These are phyloP conservation scores for Heliothis virescens DNA, from an alignment of 1,140 invertebrate genomes.

Conservation along the genomic window DNA sequence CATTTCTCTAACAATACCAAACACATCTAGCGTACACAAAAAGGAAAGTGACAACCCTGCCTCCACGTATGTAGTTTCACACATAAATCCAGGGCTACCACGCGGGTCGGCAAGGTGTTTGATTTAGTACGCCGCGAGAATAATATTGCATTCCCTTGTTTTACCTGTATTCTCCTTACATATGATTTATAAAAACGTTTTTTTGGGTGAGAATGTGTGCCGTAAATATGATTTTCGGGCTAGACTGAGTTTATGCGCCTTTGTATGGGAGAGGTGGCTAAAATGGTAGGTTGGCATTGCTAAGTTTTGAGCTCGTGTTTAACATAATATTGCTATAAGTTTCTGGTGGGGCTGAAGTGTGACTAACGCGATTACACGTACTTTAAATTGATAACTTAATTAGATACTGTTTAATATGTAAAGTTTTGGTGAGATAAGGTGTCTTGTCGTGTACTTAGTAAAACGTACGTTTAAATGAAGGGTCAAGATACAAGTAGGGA, in stretches of 20 bases:
- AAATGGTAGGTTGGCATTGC: neutral
- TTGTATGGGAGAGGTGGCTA: neutral
- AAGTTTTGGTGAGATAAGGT: too few relatives aligned
- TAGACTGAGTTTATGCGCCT: conserved; percentile 26
- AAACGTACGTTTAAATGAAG: too few relatives aligned
- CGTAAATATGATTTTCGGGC: conserved; percentile 41
- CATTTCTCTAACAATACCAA: conserved; percentile 1
- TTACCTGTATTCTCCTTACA: conserved; percentile 39
- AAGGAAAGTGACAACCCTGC: conserved; percentile 31
- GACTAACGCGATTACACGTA: neutral
- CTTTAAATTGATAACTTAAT: neutral
- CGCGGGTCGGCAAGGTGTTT: conserved; percentile 51
- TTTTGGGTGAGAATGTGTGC: conserved; percentile 30
- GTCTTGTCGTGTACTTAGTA: too few relatives aligned
- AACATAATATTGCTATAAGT: conserved; percentile 2
- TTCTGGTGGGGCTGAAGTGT: neutral
- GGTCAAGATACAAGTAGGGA: too few relatives aligned
- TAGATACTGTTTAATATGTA: neutral
- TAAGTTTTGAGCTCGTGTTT: conserved; percentile 6
- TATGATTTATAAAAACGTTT: conserved; percentile 46
- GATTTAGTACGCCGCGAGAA: conserved; percentile 54
- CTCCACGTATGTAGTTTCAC: conserved; percentile 44
- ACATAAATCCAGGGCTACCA: conserved; percentile 47
- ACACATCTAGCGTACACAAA: conserved; percentile 5
- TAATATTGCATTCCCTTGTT: conserved; percentile 47